These are phyloP conservation scores for Drosophila biarmipes DNA, from an alignment of 1,140 invertebrate genomes.

Conservation along the genomic window DNA sequence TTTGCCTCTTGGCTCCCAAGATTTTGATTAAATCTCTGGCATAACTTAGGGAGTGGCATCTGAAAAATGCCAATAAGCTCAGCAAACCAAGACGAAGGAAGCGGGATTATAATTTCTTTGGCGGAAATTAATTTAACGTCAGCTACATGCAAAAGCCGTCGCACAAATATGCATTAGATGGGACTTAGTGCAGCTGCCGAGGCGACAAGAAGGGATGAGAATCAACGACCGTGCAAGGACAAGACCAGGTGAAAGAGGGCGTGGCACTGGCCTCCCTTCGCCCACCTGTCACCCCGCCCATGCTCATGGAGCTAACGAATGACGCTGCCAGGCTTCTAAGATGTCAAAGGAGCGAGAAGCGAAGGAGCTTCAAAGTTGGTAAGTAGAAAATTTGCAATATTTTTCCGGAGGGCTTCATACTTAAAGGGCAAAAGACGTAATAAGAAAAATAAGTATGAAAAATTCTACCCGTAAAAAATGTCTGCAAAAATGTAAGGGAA, in stretches of 20 bases:
- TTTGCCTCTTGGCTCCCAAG: background rate
- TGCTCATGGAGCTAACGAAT: constrained; percentile 25
- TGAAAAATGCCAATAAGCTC: constrained; percentile 70
- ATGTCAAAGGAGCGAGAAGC: constrained; percentile 53
- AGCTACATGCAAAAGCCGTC: constrained; percentile 62
- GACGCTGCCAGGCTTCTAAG: constrained; percentile 42
- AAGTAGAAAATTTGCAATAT: constrained; percentile 62
- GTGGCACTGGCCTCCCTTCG: background rate
- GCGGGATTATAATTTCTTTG: constrained; percentile 68
- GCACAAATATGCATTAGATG: constrained; percentile 78
- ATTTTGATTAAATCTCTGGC: constrained; percentile 36
- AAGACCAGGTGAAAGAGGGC: constrained; percentile 21
- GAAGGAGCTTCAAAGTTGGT: constrained; percentile 20
- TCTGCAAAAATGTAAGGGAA: constrained; percentile 17
- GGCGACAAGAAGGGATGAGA: constrained; percentile 43
- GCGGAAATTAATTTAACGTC: constrained; percentile 80
- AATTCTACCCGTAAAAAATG: constrained; percentile 47
- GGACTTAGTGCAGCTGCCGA: constrained; percentile 52
- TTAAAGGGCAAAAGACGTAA: constrained; percentile 26
- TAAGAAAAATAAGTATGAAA: constrained; percentile 63
- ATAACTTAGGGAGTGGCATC: constrained; percentile 33
- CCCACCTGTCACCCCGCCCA: background rate
- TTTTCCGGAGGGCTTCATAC: constrained; percentile 14
- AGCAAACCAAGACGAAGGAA: background rate
- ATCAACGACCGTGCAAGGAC: constrained; percentile 40